Percentiles rank a stretch among this genome's conserved stretches.
These are phyloP conservation scores for Gobionotothen gibberifrons DNA, from an alignment of 2,797 vertebrate species.

Conservation along the genomic window DNA sequence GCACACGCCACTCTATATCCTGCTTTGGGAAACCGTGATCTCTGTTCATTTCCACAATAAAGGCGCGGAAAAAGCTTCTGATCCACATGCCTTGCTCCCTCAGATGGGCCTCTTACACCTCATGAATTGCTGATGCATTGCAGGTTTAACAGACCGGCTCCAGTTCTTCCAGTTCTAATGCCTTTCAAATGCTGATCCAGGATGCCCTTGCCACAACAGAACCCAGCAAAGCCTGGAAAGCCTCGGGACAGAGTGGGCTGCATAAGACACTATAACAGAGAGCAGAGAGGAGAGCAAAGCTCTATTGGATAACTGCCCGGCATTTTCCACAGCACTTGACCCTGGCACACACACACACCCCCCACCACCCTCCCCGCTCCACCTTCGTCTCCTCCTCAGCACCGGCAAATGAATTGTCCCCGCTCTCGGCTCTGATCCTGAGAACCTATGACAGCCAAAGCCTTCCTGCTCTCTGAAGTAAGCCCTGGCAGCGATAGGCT, in stretches of 20 bases:
- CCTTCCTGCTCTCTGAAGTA: constrained; percentile 68
- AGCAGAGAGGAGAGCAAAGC: constrained; percentile 68
- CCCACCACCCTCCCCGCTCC: constrained; percentile 11
- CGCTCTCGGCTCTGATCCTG: constrained; percentile 72
- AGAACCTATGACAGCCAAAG: constrained; percentile 77
- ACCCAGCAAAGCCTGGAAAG: constrained; percentile 61
- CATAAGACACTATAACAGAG: constrained; percentile 71
- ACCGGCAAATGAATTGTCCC: constrained; percentile 75
- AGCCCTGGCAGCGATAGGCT: constrained; percentile 66
- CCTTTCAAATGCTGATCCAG: constrained; percentile 73
- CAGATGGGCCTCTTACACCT: constrained; percentile 46
- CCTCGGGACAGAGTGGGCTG: constrained; percentile 70
- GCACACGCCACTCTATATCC: constrained; percentile 21
- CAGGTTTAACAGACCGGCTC: constrained; percentile 64
- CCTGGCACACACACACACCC: constrained; percentile 55
- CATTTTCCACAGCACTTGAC: constrained; percentile 74
- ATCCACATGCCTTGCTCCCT: constrained; percentile 48
- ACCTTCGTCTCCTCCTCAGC: constrained; percentile 60
- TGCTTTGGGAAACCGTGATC: constrained; percentile 7
- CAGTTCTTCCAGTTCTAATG: constrained; percentile 61
- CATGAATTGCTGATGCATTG: constrained; percentile 73
- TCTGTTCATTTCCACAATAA: constrained; percentile 44
- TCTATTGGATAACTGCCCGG: constrained; percentile 70
- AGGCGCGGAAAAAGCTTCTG: constrained; percentile 49
- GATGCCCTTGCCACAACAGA: constrained; percentile 72